phyloP scores from a whole-genome alignment of 2,797 vertebrate species.

The Morus bassanus region DNA sequence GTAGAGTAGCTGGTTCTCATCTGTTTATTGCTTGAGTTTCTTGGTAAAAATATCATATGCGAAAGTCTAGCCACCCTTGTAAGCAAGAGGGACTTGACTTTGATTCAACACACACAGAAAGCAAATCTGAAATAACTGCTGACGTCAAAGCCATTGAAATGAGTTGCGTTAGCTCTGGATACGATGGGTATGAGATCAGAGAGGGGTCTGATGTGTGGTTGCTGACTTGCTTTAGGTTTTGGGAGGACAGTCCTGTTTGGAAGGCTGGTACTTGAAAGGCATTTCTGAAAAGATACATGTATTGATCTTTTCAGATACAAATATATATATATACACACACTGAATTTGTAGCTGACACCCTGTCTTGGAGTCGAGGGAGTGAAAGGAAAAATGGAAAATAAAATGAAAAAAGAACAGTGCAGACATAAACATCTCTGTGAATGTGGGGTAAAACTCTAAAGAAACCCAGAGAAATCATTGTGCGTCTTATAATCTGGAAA shows the following conservation, averaged over 20 bases:
- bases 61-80: neutral
- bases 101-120: neutral
- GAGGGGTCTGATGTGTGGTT: neutral
- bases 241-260: neutral
- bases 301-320: neutral
- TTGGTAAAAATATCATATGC: neutral
- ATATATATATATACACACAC: neutral
- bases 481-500: neutral
- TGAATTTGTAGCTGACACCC: neutral
- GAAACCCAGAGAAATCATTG: neutral
- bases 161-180: neutral
- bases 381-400: neutral
- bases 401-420: neutral
- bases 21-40: neutral
- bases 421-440: neutral
- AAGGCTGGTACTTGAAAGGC: neutral
- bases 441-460: neutral
- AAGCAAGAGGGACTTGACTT: neutral
- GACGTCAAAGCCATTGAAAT: neutral
- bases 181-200: neutral
- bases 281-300: neutral
- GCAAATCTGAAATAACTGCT: neutral
- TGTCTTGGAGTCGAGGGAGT: neutral
- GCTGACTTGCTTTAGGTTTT: neutral
- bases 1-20: neutral